Evolutionary conservation across 2,888 invertebrate species (phyloP), one percentile per base, ranked within the genome.

Genomic region (Agriotes lineatus): DNA sequence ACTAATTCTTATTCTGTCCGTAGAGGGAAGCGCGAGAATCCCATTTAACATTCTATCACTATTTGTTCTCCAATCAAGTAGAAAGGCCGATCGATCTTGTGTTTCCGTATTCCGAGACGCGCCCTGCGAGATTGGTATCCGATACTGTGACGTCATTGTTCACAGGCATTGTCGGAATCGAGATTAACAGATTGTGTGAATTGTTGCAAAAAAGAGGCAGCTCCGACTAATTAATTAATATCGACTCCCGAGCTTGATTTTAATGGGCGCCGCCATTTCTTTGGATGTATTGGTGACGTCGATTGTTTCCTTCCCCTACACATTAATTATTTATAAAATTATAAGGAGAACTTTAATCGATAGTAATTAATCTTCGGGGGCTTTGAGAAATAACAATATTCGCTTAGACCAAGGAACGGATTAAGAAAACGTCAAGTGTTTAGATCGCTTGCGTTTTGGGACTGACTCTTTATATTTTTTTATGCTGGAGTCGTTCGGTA

Each of bases 41-140:
- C 70, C 67, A 70, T 72, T 72, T 73, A 73, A 68, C 71, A 72
- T 71, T 71, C 71, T 68, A 71, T 75, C 75, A 72, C 72, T 74
- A 74, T 75, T 74, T 75, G 74, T 72, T 74, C 70, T 73, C 72
- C 74, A 75, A 75, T 75, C 74, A 72, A 73, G 69, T 71, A 70
- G 74, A 75, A 73, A 70, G 72, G 67, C 30, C 64, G 71, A 70
- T 72, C 72, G 72, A 71, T 69, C 69, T 67, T 57, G 56, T 59
- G 63, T 70, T 70, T 67, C 65, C 56, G 59, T 67, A 70, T 70
- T 70, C 66, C 12, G 52, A 63, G 70, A 63, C 67, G 70, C 70
- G 58, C 70, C 70, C 67, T 59, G 25, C 42, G 7, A 68, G 71
- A 71, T 66, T 71, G 65, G 59, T 56, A 64, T 58, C 63, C 64